Evolutionary conservation across 1,140 invertebrate genomes (phyloP), one percentile per base, ranked within the genome.

Genomic region (Homalodisca vitripennis): DNA sequence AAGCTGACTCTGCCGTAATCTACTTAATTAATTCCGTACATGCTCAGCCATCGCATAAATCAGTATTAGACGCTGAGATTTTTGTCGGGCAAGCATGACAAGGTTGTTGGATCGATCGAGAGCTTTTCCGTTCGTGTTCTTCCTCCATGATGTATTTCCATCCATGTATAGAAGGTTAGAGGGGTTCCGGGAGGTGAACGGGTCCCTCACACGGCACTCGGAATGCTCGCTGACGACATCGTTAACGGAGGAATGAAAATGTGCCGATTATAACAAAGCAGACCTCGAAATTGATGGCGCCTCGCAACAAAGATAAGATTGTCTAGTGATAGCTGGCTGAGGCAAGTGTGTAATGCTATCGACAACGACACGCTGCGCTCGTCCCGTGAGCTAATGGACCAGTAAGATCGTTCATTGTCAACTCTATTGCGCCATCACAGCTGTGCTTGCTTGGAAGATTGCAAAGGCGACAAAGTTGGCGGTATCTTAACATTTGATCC

Each of bases 11-110:
- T 27, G 2, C 27, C 55, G 29, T 60, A 60, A 60, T 60, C 55
- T 29, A 6, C 24, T 29, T 27, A 60, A 60, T 60, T 26, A 60
- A 60, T 60, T 26, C 55, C 22, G 55, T 60, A 60, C 55, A 60
- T 27, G 55, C 27, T n/a, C 27, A 26, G 27, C 26, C 2, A 30
- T 27, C 24, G 55, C 6, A 60, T 60, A 60, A 60, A 60, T 60
- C 55, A 60, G 6, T 3, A 3, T 10, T 24, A 27, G 14, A 26
- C 55, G 34, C 34, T 17, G n/a, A n/a, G n/a, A n/a, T n/a, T n/a
- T n/a, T n/a, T n/a, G n/a, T n/a, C n/a, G n/a, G n/a, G n/a, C n/a
- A n/a, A n/a, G n/a, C n/a, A n/a, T n/a, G n/a, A n/a, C n/a, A n/a
- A n/a, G n/a, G n/a, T n/a, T n/a, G n/a, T n/a, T n/a, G n/a, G n/a